Evolutionary conservation across 2,797 vertebrate genomes (phyloP), one percentile per base, ranked within the genome.

Genomic region (Linurgus olivaceus): DNA sequence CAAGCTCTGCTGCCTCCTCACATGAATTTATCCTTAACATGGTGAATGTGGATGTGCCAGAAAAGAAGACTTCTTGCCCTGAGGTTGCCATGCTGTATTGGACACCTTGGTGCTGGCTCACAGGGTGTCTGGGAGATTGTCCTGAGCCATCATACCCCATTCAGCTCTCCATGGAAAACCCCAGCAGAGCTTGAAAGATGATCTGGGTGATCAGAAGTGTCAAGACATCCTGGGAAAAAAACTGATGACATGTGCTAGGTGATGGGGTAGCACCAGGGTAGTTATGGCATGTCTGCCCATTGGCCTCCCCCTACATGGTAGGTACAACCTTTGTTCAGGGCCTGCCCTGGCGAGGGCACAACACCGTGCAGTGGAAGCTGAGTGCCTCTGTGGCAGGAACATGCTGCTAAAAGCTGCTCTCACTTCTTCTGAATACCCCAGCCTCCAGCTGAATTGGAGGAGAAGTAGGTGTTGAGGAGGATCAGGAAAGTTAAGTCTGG

Each of bases 281-380:
- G 57, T 44, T 54, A 57, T 0, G 2, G 38, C 2, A 2, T 11
- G 2, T 71, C 42, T 88, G 61, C n/a, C 38, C 45, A 35, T 26
- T 0, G 0, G 26, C 21, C 9, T 61, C 16, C 18, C 5, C 4
- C 23, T 38, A 0, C 9, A 2, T 10, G 25, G 8, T 13, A 28
- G 14, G 24, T 28, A 25, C 11, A 29, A 20, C 10, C 50, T 45
- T n/a, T 4, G 37, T 8, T 20, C 45, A 40, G 35, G 31, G 23
- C 14, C 50, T 67, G 35, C 31, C 38, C n/a, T 2, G 1, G 42
- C 5, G 7, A 26, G 18, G 48, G 17, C 4, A 2, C 65, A 77
- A 68, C 1, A 2, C 8, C 0, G 0, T 31, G 42, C 40, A 24
- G 48, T 0, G 3, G 33, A 48, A 48, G 25, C 17, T 23, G 26